Evolutionary conservation across 2,797 vertebrate genomes (phyloP).

Genomic region (Falco berigora): DNA sequence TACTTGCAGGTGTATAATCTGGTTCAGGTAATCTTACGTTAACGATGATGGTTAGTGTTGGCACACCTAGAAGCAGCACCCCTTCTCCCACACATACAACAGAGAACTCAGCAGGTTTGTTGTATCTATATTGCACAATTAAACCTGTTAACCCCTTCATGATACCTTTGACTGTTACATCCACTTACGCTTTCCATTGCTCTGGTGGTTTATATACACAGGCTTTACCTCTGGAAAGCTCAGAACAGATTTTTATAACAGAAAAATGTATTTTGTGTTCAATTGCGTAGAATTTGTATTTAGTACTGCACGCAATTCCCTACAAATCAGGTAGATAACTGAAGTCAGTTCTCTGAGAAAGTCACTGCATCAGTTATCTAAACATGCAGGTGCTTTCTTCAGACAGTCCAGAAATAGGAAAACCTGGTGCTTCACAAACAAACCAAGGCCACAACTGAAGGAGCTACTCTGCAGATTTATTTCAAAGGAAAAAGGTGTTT

Average conservation of each 20-base stretch:
- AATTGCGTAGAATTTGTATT: accelerated
- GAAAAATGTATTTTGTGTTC: neutral
- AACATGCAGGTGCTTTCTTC: neutral
- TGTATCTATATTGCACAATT: neutral
- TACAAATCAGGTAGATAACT: neutral
- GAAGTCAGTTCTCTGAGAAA: neutral
- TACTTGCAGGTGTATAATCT: neutral
- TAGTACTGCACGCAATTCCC: neutral
- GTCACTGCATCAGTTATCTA: neutral
- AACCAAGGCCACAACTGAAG: neutral
- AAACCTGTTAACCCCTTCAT: neutral
- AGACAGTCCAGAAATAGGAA: neutral
- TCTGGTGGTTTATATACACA: neutral
- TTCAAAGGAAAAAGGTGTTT: neutral
- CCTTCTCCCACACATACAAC: accelerated
- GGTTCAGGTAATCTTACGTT: neutral
- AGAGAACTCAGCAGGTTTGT: neutral
- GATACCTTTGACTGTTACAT: neutral
- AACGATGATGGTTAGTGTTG: neutral
- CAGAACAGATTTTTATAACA: neutral
- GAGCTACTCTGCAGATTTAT: neutral
- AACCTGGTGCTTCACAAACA: neutral
- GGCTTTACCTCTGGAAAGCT: neutral
- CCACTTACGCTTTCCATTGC: neutral
- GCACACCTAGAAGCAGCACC: neutral